These are phyloP conservation scores for Myiozetetes cayanensis DNA, from an alignment of 2,113 vertebrate genomes.

Conservation along the genomic window DNA sequence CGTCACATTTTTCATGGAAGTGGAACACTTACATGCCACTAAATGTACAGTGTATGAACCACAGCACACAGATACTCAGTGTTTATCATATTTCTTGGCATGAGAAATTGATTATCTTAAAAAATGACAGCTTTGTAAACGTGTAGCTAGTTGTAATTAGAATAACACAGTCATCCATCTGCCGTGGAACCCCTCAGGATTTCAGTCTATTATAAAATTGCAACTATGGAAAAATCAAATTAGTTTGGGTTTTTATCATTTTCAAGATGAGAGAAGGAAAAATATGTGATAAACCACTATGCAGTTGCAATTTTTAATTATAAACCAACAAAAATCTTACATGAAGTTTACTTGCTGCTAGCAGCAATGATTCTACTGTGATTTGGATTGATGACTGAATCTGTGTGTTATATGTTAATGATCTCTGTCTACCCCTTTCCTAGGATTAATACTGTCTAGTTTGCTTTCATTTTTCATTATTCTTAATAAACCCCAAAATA, in stretches of 20 bases:
- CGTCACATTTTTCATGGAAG: conserved; percentile 6
- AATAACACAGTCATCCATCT: conserved; percentile 71
- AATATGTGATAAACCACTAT: conserved; percentile 18
- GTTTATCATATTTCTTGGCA: conserved; percentile 64
- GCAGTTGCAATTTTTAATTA: conserved; percentile 24
- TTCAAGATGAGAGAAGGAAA: conserved; percentile 54
- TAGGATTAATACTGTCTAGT: neutral
- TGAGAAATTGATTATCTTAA: conserved; percentile 70
- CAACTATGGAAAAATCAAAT: conserved; percentile 72
- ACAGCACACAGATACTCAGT: conserved; percentile 19
- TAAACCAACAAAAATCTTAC: conserved; percentile 11
- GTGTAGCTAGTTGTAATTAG: conserved; percentile 71
- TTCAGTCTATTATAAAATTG: conserved; percentile 67
- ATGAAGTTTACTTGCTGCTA: conserved; percentile 17
- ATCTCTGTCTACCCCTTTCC: neutral
- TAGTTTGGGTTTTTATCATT: conserved; percentile 52
- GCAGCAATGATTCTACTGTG: neutral
- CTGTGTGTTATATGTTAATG: neutral
- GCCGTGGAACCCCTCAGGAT: conserved; percentile 65
- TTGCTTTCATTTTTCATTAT: neutral
- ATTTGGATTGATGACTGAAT: neutral
- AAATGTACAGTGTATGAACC: neutral
- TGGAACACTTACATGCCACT: neutral
- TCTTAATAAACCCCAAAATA: neutral
- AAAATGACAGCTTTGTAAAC: conserved; percentile 66